A percentile compares a stretch with the other conserved stretches of the same genome.
Conservation (phyloP, 2,888 invertebrate genomes). For the Caenorhabditis afra region DNA sequence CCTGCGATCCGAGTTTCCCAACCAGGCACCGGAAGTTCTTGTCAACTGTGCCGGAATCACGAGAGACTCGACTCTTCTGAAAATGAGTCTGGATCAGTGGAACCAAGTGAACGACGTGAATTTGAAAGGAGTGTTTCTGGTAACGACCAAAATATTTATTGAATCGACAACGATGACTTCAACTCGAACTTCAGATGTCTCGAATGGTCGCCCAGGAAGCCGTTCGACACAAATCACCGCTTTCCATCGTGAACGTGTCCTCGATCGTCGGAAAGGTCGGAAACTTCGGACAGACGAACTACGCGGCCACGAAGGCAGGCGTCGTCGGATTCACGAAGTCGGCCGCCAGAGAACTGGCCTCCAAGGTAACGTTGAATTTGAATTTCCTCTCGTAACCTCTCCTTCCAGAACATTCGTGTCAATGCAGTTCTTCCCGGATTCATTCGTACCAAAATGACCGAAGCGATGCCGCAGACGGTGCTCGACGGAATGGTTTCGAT, state of each 20-base stretch:
- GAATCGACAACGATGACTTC: background rate
- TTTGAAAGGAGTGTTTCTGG: conserved; percentile 85
- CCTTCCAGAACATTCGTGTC: conserved; percentile 79
- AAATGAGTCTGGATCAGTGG: conserved; percentile 88
- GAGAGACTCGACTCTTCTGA: conserved; percentile 88
- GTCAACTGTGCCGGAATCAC: conserved; percentile 86
- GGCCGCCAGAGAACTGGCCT: conserved; percentile 90
- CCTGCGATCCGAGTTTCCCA: background rate
- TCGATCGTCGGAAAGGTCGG: conserved; percentile 90
- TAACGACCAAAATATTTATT: too few relatives aligned
- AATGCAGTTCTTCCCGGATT: conserved; percentile 92
- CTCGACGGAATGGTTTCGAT: conserved; percentile 62
- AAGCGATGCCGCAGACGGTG: conserved; percentile 86
- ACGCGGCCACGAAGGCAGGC: conserved; percentile 92
- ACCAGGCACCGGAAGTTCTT: conserved; percentile 85
- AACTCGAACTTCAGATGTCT: conserved; percentile 85
- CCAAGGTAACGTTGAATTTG: too few relatives aligned
- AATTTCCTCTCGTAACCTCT: background rate
- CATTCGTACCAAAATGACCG: conserved; percentile 90
- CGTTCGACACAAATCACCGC: conserved; percentile 84
- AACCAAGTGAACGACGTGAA: conserved; percentile 88
- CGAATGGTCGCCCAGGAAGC: conserved; percentile 88
- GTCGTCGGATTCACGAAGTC: conserved; percentile 90
- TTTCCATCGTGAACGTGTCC: conserved; percentile 88
- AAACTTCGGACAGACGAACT: conserved; percentile 91